phyloP scores from a whole-genome alignment of 2,888 invertebrate species.

The Pteria penguin region DNA sequence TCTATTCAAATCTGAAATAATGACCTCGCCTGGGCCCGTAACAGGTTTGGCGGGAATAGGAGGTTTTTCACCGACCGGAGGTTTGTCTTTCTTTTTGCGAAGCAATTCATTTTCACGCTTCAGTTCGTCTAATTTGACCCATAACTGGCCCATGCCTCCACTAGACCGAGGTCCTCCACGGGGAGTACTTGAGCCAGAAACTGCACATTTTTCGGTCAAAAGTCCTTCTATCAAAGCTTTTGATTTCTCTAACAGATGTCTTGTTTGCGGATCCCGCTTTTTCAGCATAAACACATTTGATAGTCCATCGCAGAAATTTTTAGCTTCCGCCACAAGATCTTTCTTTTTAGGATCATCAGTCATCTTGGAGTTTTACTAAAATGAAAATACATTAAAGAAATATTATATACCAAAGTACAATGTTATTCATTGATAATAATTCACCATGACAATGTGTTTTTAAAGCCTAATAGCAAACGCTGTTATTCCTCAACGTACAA shows the following conservation, averaged over 20 bases:
- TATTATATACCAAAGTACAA: too few relatives aligned
- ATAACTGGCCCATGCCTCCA: constrained; percentile 74
- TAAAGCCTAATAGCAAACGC: too few relatives aligned
- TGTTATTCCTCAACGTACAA: too few relatives aligned
- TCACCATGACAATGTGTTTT: too few relatives aligned
- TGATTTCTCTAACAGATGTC: constrained; percentile 70
- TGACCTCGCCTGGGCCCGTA: constrained; percentile 69
- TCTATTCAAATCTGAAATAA: constrained; percentile 67
- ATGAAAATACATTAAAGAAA: too few relatives aligned
- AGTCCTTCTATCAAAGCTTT: constrained; percentile 64
- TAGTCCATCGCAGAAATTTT: constrained; percentile 69
- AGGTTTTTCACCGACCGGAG: constrained; percentile 56
- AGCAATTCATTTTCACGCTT: constrained; percentile 74
- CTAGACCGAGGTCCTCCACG: constrained; percentile 52
- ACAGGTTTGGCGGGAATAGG: constrained; percentile 51
- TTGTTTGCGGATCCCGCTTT: constrained; percentile 71
- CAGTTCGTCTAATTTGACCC: constrained; percentile 75
- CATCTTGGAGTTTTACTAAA: too few relatives aligned
- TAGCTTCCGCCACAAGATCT: constrained; percentile 68
- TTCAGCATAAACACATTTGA: constrained; percentile 72
- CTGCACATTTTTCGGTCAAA: constrained; percentile 49
- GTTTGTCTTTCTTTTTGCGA: constrained; percentile 53
- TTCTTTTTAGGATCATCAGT: constrained; percentile 48
- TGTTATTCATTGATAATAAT: too few relatives aligned
- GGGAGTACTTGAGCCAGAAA: constrained; percentile 38